Evolutionary conservation across 2,888 invertebrate species (phyloP), one percentile per base, ranked within the genome.

Genomic region (Linnaemya vulpina): DNA sequence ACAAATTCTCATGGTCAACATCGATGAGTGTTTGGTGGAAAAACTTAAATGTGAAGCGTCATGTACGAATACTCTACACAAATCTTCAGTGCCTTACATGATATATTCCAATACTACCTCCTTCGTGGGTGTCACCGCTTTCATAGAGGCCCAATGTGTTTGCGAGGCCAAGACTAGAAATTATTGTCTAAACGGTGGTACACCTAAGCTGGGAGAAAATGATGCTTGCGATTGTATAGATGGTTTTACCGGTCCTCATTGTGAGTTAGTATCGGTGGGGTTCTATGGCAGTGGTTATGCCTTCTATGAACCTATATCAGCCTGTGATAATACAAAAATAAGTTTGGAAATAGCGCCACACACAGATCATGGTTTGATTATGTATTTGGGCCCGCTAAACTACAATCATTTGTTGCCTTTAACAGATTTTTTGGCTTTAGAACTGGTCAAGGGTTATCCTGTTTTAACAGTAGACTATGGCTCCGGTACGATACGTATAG

Each of bases 241-340:
- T 20, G 96, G 96, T 0, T 94, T 94, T 73, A 95, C 95, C 7
- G 99, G 99, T 0, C 97, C 98, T 0, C 95, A 96, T 80, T 99
- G 99, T 92, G 98, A 99, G 92, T 94, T 96, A 85, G 95, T 97
- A 0, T 95, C 96, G 0, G 95, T 98, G 87, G 96, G 97, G 22
- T 99, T 99, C 93, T 94, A 94, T 86, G 97, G 98, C n/a, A 95
- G 95, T 88, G 98, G 98, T 11, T 99, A 96, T 95, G 98, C 98
- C 0, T 95, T 99, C 94, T 98, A 98, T 93, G 95, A 96, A 0
- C 94, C 98, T 0, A 95, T 98, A 43, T 95, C 97, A 43, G 95
- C 97, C 7, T 99, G 99, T 91, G 96, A 96, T 87, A 96, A 96
- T 78, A 96, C 97, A 0, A 95, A 95, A 87, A 95, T 98, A 78